These are phyloP conservation scores for Pocota personata DNA, from an alignment of 2,888 invertebrate species.

Conservation along the genomic window DNA sequence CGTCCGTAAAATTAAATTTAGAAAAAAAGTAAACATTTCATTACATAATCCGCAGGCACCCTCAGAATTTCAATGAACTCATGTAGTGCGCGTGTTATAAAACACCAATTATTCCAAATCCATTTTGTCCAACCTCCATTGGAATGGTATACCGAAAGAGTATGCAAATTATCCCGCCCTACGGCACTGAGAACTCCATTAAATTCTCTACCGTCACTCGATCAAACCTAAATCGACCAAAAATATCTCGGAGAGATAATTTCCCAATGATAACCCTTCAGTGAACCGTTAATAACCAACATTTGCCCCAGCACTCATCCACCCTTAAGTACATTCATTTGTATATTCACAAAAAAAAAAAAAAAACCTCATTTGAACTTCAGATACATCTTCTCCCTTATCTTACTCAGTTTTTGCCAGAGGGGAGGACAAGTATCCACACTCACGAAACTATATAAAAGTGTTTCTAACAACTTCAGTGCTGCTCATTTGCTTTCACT, in stretches of 20 bases:
- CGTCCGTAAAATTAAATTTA: not conserved
- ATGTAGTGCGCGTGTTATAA: not conserved
- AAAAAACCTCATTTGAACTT: not conserved
- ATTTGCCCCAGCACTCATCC: not conserved
- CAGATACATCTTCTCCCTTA: not conserved
- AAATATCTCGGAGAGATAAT: conserved; percentile 18
- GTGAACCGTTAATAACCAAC: conserved; percentile 9
- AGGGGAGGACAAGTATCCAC: not conserved
- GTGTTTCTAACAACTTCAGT: conserved; percentile 18
- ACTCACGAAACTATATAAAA: conserved; percentile 24
- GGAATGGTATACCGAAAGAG: not conserved
- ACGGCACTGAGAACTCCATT: not conserved
- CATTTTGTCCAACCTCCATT: not conserved
- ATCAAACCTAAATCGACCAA: conserved; percentile 11
- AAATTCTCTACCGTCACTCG: not conserved
- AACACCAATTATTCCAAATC: conserved; percentile 1
- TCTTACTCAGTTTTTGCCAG: not conserved
- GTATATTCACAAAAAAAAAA: too few species aligned
- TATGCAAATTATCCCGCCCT: not conserved
- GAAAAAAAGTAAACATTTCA: not conserved
- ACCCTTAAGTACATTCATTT: not conserved
- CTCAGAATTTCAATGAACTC: conserved; percentile 7
- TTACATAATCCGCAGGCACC: not conserved
- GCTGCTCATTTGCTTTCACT: conserved; percentile 47
- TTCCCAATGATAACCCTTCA: conserved; percentile 29